These are phyloP conservation scores for Sebastes fasciatus DNA, from an alignment of 2,113 vertebrate genomes.

Conservation along the genomic window DNA sequence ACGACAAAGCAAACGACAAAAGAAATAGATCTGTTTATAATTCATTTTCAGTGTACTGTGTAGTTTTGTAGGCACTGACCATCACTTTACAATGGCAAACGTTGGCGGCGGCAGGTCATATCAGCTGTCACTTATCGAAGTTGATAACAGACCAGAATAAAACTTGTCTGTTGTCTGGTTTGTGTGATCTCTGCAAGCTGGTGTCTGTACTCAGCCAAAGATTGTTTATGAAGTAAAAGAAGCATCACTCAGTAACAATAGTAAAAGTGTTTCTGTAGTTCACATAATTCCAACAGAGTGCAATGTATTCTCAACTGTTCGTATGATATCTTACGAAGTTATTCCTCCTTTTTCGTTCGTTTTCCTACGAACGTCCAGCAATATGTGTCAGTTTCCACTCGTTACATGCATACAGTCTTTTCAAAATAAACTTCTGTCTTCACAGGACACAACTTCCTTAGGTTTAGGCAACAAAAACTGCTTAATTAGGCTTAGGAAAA, in stretches of 20 bases:
- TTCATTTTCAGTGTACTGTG: background rate
- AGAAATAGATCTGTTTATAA: background rate
- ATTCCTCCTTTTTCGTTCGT: too few relatives aligned
- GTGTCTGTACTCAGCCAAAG: background rate
- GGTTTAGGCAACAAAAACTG: too few relatives aligned
- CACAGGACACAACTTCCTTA: too few relatives aligned
- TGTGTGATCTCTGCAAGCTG: background rate
- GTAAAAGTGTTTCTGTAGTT: background rate
- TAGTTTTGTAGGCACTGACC: too few relatives aligned
- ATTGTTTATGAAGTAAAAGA: background rate
- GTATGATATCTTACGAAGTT: too few relatives aligned
- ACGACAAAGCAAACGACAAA: background rate
- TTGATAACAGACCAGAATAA: background rate
- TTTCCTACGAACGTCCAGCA: too few relatives aligned
- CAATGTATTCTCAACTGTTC: background rate
- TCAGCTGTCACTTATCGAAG: background rate
- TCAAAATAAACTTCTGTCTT: too few relatives aligned
- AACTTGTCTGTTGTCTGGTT: background rate
- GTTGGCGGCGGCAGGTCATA: background rate
- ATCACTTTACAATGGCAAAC: background rate
- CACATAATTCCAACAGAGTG: background rate
- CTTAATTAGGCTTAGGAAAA: too few relatives aligned
- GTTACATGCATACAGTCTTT: too few relatives aligned
- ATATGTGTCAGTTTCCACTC: too few relatives aligned
- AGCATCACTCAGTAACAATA: background rate